Evolutionary conservation across 1,140 invertebrate species (phyloP).

Genomic region (Metopolophium dirhodum): DNA sequence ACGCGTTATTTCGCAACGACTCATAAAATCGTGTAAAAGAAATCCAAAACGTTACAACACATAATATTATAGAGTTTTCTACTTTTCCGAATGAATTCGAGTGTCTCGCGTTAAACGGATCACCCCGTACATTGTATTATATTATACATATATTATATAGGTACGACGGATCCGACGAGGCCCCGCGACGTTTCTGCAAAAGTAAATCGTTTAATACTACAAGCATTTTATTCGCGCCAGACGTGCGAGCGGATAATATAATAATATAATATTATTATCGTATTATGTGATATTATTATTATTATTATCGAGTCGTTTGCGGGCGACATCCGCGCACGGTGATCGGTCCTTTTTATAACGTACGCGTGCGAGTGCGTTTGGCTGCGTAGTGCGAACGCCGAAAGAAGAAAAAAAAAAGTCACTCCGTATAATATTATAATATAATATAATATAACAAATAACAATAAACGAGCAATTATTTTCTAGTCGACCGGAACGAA

Average conservation of each 20-base stretch:
- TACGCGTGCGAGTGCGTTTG: neutral
- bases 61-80: too few species aligned
- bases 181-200: neutral
- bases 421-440: neutral
- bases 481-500: neutral
- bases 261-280: neutral
- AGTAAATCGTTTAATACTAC: slow-evolving; percentile 55
- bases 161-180: neutral
- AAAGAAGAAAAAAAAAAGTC: neutral
- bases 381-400: neutral
- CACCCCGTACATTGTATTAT: neutral
- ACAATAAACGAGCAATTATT: neutral
- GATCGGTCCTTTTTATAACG: neutral
- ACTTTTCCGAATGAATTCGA: too few species aligned
- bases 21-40: too few species aligned
- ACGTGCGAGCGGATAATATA: neutral
- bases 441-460: neutral
- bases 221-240: neutral
- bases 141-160: too few species aligned
- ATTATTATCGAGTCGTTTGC: neutral
- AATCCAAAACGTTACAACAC: too few species aligned
- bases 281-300: neutral
- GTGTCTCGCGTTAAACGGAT: too few species aligned
- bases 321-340: neutral
- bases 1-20: too few species aligned